A percentile compares a stretch with the other conserved stretches of the same genome.
Conservation (phyloP, 2,888 invertebrate genomes). For the Mythimna pallens region DNA sequence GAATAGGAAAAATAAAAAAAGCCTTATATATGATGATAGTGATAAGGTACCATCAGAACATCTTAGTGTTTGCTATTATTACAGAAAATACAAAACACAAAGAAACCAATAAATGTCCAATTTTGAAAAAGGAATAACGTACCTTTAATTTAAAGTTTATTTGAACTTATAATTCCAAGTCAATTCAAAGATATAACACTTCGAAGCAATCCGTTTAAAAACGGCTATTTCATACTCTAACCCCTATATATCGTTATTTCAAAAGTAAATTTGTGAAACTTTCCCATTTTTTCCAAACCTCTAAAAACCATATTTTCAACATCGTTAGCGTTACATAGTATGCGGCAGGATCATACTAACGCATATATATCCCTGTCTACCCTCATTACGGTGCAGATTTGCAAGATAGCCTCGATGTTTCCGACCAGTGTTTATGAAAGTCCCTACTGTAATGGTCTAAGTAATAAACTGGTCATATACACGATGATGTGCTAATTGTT, state of each 20-base stretch:
- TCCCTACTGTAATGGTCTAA: constrained; percentile 69
- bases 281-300: constrained; percentile 12
- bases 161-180: no score
- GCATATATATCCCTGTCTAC: constrained; percentile 67
- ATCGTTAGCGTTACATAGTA: constrained; percentile 50
- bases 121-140: no score
- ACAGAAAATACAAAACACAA: no score
- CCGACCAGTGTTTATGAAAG: constrained; percentile 73
- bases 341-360: constrained; percentile 48
- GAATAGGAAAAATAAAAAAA: no score
- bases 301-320: constrained; percentile 32
- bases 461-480: constrained; percentile 65
- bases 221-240: no score
- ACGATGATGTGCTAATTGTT: constrained; percentile 55
- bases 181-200: no score
- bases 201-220: no score
- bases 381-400: constrained; percentile 73
- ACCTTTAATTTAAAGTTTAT: no score
- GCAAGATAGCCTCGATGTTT: constrained; percentile 68
- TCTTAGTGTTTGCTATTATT: no score
- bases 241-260: no score
- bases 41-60: constrained; percentile 1
- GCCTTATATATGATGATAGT: neutral
- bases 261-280: neutral
- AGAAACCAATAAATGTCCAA: no score